phyloP scores from a whole-genome alignment of 2,888 invertebrate species.

The Acronicta psi region DNA sequence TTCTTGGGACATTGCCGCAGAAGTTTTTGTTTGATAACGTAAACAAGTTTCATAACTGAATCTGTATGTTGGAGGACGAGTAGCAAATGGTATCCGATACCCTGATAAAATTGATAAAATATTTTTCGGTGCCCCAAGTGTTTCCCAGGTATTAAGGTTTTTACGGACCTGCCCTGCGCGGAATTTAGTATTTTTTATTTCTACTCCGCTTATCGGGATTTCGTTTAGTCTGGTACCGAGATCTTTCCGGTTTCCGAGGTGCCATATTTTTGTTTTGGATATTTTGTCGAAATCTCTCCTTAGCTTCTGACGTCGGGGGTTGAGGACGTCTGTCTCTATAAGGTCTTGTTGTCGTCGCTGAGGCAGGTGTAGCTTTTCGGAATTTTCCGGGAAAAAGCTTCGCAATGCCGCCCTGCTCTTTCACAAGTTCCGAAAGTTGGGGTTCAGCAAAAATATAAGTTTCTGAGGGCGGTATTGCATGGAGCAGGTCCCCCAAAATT shows the following conservation, averaged over 20 bases:
- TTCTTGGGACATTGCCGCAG: not conserved
- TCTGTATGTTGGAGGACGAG: conserved; percentile 2
- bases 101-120: not conserved
- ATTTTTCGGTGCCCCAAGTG: no score
- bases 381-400: no score
- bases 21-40: conserved; percentile 1
- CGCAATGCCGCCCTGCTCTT: conserved; percentile 5
- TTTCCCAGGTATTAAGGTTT: no score
- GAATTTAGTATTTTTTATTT: conserved; percentile 1
- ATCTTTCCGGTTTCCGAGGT: no score
- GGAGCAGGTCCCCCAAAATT: not conserved
- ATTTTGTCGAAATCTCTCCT: no score
- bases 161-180: not conserved
- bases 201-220: not conserved
- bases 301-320: no score
- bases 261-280: no score
- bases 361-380: not conserved
- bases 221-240: not conserved
- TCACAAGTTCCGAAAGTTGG: conserved; percentile 3
- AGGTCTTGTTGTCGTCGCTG: no score
- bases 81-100: conserved; percentile 5
- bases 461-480: conserved; percentile 6
- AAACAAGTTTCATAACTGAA: not conserved
- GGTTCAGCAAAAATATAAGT: conserved; percentile 12
- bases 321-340: no score